phyloP scores from a whole-genome alignment of 2,797 vertebrate species.

The Microctenopoma steveboyesi region DNA sequence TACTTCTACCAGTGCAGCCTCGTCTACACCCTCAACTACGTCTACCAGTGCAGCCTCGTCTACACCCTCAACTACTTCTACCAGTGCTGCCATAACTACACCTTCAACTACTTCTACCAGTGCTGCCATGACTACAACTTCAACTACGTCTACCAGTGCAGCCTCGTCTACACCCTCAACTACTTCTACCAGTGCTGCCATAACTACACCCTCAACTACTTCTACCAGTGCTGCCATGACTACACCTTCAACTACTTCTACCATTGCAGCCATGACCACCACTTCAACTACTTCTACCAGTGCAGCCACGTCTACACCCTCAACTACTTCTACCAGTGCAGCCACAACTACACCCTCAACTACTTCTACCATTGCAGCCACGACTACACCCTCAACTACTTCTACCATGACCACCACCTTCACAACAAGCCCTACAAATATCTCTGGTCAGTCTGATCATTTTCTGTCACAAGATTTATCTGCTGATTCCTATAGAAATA shows the following conservation, averaged over 20 bases:
- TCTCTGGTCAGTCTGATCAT: conserved; percentile 50
- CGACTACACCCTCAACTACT: background rate
- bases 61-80: background rate
- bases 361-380: background rate
- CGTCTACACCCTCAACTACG: too few relatives aligned
- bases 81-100: background rate
- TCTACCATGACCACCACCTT: background rate
- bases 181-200: too few relatives aligned
- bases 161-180: background rate
- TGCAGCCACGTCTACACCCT: too few relatives aligned
- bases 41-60: too few relatives aligned
- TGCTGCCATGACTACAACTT: background rate
- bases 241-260: background rate
- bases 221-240: background rate
- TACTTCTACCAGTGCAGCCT: background rate
- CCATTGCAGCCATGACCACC: background rate
- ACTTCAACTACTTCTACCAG: background rate
- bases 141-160: background rate
- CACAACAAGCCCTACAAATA: conserved; percentile 27
- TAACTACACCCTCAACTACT: background rate
- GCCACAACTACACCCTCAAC: background rate
- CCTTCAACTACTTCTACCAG: background rate
- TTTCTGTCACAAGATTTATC: background rate
- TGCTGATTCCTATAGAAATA: background rate
- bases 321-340: background rate